Base-by-base conservation (phyloP, 2,113 vertebrate genomes). In the Sula dactylatra region DNA sequence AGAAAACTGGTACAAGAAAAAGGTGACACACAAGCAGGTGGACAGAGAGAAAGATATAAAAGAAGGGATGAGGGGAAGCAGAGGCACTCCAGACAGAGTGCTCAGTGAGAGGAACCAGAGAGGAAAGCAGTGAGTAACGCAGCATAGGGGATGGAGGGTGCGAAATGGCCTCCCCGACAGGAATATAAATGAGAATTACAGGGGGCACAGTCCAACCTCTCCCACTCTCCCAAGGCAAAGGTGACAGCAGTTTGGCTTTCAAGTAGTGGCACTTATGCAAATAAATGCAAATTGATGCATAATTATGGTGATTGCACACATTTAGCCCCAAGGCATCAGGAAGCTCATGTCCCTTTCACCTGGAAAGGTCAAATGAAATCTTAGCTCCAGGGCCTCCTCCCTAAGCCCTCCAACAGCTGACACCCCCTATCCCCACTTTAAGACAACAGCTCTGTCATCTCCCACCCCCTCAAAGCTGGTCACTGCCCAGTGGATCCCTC, bases 281-380 rank as follows among this genome's bases (percentile, higher is more conserved):
- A 96, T 93, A 3, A 2, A 96, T 96, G 96, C 81, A 96, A 96
- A 97, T 94, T 9, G 50, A 69, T 87, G 73, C 44, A 17, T 89
- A 93, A 92, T 93, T 76, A 91, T 34, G 82, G 69, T 82, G 89
- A 95, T 38, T 70, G 89, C 66, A 86, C 78, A 55, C 73, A 94
- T 77, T 91, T 85, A 92, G 89, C 81, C 84, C 62, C 77, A 62
- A 58, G 94, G 54, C 84, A 82, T 13, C 29, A 7, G 65, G 81
- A 61, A 84, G 45, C 71, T 88, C 66, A 3, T 0, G 54, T 77
- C 45, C 83, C 89, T 65, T 82, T 73, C 81, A 55, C 88, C 65
- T 52, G 83, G 58, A 78, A 92, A 94, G 74, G 91, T 87, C 66
- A 72, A 69, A 76, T 16, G 73, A 79, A 72, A 84, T 31, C 65